A percentile compares a stretch with the other conserved stretches of the same genome.
These are phyloP conservation scores for Catalaphyllia jardinei DNA, from an alignment of 64 coral and sea anemone species.

Conservation along the genomic window DNA sequence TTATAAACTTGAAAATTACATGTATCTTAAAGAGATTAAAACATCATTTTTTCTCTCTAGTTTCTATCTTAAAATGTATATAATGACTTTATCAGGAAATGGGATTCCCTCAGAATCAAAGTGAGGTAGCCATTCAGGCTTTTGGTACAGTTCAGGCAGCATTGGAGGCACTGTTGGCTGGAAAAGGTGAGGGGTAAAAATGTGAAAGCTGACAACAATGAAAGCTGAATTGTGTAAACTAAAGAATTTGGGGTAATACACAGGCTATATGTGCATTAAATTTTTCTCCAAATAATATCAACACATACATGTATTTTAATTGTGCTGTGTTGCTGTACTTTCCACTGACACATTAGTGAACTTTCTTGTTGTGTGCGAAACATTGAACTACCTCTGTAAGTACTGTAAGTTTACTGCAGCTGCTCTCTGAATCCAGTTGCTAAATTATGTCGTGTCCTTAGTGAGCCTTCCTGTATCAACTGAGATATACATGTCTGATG, in stretches of 20 bases:
- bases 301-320: too few species aligned
- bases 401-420: background rate
- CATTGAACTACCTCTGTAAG: too few species aligned
- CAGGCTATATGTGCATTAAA: too few species aligned
- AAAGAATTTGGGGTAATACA: too few species aligned
- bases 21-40: too few species aligned
- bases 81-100: slow-evolving; percentile 72
- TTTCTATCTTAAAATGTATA: background rate
- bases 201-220: background rate
- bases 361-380: too few species aligned
- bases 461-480: slow-evolving; percentile 65
- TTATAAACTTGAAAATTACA: too few species aligned
- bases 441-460: slow-evolving; percentile 1
- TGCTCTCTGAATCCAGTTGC: background rate
- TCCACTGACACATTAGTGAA: too few species aligned
- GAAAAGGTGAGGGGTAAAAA: slow-evolving; percentile 75
- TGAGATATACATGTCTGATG: slow-evolving; percentile 96
- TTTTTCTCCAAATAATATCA: too few species aligned
- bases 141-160: slow-evolving; percentile 94
- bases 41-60: background rate
- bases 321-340: too few species aligned
- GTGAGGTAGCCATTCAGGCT: slow-evolving; percentile 85
- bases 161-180: slow-evolving; percentile 89
- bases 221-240: too few species aligned
- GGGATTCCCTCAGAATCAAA: slow-evolving; percentile 91